These are phyloP conservation scores for Notarius lentiginosus DNA, from an alignment of 2,113 vertebrate species.

Conservation along the genomic window DNA sequence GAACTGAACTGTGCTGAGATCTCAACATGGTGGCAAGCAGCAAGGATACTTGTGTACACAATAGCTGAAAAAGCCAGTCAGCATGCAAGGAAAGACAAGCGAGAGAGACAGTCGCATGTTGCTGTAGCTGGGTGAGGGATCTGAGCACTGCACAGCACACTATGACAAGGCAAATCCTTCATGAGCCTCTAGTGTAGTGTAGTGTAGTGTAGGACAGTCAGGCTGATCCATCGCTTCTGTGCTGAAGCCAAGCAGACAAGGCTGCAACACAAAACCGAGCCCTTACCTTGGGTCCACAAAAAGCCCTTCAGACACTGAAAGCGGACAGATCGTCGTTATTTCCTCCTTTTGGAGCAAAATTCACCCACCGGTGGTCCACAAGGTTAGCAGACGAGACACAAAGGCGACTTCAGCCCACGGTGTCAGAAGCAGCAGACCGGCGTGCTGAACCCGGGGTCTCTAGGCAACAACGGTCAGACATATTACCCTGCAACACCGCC, in stretches of 20 bases:
- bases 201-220: neutral
- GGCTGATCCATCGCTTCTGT: neutral
- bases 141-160: neutral
- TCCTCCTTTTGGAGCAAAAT: conserved; percentile 29
- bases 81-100: neutral
- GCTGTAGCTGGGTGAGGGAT: neutral
- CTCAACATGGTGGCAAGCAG: conserved; percentile 26
- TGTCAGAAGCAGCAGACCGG: conserved; percentile 6
- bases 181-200: neutral
- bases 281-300: conserved; percentile 69
- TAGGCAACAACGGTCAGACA: conserved; percentile 3
- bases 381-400: conserved; percentile 47
- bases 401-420: conserved; percentile 35
- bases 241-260: neutral
- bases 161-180: conserved; percentile 48
- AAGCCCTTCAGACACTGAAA: conserved; percentile 64
- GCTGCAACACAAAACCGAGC: conserved; percentile 41
- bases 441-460: neutral
- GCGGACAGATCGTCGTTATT: conserved; percentile 52
- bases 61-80: neutral
- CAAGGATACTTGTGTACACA: neutral
- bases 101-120: neutral
- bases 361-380: conserved; percentile 31
- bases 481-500: neutral
- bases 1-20: neutral